These are phyloP conservation scores for Pygoscelis adeliae DNA, from an alignment of 2,113 vertebrate species.

Conservation along the genomic window DNA sequence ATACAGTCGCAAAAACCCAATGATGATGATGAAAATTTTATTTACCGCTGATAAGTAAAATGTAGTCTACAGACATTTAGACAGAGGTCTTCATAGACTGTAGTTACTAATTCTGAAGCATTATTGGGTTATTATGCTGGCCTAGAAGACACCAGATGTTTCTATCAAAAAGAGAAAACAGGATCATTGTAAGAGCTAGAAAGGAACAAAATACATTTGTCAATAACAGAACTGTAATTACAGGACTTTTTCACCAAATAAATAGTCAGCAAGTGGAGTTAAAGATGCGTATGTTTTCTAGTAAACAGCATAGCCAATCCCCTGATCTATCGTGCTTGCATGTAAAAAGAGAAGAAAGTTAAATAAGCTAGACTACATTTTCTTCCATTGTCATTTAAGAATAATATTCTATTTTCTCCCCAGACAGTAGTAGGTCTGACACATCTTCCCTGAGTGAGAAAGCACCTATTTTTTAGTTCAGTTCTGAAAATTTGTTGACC, in stretches of 20 bases:
- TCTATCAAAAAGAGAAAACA: background rate
- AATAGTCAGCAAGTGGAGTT: background rate
- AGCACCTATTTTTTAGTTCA: background rate
- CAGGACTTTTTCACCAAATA: background rate
- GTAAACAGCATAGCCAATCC: background rate
- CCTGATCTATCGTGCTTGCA: background rate
- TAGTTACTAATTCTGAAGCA: background rate
- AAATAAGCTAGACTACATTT: background rate
- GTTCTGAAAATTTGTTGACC: constrained; percentile 20
- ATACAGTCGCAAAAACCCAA: background rate
- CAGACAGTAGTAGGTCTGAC: background rate
- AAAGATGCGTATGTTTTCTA: background rate
- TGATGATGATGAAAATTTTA: background rate
- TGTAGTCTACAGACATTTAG: background rate
- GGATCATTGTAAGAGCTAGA: background rate
- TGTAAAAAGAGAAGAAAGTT: background rate
- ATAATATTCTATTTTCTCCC: background rate
- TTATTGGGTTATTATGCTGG: background rate
- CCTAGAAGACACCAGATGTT: background rate
- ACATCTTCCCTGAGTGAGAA: background rate
- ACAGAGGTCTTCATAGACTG: background rate
- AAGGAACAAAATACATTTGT: background rate
- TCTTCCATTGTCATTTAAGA: background rate
- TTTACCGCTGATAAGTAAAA: background rate
- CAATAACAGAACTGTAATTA: background rate